A percentile compares a stretch with the other conserved stretches of the same genome.
phyloP scores from a whole-genome alignment of 2,113 vertebrate genomes.

The Macquaria australasica region DNA sequence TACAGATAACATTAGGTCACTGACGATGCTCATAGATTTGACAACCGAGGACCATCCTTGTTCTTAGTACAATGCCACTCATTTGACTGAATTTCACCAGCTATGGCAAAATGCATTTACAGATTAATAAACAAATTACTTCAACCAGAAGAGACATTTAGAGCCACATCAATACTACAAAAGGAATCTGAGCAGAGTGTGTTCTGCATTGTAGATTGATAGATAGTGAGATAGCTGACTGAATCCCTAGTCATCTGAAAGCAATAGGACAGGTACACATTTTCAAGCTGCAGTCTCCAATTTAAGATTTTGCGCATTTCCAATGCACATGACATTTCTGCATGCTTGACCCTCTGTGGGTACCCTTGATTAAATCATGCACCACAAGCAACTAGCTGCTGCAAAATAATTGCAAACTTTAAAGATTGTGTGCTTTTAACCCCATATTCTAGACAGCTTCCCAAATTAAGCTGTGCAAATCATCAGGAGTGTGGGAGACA shows the following conservation, averaged over 20 bases:
- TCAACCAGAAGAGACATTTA: neutral
- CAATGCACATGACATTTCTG: neutral
- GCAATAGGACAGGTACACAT: neutral
- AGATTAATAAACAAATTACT: neutral
- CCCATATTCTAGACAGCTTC: neutral
- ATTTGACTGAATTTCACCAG: constrained; percentile 1
- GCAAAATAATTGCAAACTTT: neutral
- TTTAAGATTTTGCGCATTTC: neutral
- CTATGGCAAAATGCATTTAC: neutral
- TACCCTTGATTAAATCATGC: constrained; percentile 12
- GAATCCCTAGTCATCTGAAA: constrained; percentile 2
- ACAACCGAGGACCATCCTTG: neutral
- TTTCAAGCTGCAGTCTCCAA: neutral
- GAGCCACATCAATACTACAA: neutral
- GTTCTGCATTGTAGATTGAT: neutral
- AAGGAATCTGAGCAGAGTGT: constrained; percentile 17
- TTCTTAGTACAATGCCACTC: neutral
- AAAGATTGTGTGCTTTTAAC: constrained; percentile 5
- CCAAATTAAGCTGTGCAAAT: neutral
- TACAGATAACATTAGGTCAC: neutral
- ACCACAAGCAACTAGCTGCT: neutral
- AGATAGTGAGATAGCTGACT: too few species aligned
- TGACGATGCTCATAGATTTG: neutral
- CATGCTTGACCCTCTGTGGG: constrained; percentile 6
- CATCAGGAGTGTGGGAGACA: neutral